Base-by-base conservation (phyloP, 2,797 vertebrate genomes). In the Oophaga sylvatica region DNA sequence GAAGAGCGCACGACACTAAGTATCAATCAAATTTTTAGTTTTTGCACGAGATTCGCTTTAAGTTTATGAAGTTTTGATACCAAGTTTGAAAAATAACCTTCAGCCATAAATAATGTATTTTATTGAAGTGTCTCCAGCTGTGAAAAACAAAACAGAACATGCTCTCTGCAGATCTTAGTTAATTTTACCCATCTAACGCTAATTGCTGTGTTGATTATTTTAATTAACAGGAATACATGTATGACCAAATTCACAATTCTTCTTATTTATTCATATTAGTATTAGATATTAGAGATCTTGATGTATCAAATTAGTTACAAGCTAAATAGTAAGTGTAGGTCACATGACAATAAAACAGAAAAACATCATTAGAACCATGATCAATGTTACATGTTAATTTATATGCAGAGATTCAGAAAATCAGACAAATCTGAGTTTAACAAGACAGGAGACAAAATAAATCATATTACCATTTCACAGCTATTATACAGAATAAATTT, bases 41-140 rank as follows among this genome's bases (percentile, higher is more conserved):
- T 11, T 53, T 5, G 9, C 48, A 53, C 48, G 48, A 53, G 48
- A 11, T 8, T 53, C 48, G 48, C 48, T 53, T 53, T 53, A 53
- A 11, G 48, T 53, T 53, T 11, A 53, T 53, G 48, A 9, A 53
- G 48, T 53, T 53, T 53, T 53, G 48, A 5, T 9, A 53, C 48
- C 48, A 53, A 53, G 7, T 53, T 53, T 53, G 48, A 53, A 53
- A 53, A 53, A 8, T 53, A 8, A 11, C 9, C 9, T 53, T 53
- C 8, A 53, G 48, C 48, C 10, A 65, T 9, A 67, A 53, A 11
- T 67, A 81, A 48, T 45, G n/a, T 65, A 73, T 85, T 77, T 78
- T 85, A 56, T 3, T 67, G 26, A 85, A 85, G 59, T 70, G 63
- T 70, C 63, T 86, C 63, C 77, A 86, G 77, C 84, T 86, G 63